These are phyloP conservation scores for Eulemur mongoz DNA, from an alignment of 2,797 vertebrate genomes.

Conservation along the genomic window DNA sequence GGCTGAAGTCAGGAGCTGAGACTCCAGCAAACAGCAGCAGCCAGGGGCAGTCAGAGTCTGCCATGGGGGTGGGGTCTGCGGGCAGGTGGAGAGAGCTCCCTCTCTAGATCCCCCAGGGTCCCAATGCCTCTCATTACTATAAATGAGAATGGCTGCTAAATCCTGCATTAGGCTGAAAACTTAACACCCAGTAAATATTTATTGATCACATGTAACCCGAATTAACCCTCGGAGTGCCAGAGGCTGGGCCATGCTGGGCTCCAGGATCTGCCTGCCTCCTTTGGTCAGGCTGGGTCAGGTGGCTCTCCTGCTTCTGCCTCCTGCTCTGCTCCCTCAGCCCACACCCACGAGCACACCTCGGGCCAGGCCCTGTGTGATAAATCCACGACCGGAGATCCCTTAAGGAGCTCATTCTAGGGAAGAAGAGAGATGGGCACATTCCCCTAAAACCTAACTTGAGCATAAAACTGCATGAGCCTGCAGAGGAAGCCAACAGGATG, in stretches of 20 bases:
- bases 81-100: background rate
- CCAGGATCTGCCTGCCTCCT: background rate
- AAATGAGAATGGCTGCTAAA: conserved; percentile 70
- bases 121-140: conserved; percentile 46
- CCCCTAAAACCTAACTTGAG: background rate
- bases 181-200: conserved; percentile 78
- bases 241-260: conserved; percentile 31
- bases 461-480: background rate
- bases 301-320: background rate
- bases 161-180: conserved; percentile 57
- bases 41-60: background rate
- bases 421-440: background rate
- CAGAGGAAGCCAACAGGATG: background rate
- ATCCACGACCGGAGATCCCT: background rate
- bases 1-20: background rate
- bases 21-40: background rate
- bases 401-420: background rate
- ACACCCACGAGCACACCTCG: background rate
- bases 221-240: conserved; percentile 74
- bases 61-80: background rate
- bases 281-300: rapidly evolving
- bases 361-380: background rate
- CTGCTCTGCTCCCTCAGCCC: background rate
- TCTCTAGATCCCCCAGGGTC: background rate
- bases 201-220: conserved; percentile 53